Base-by-base conservation (phyloP, 2,113 vertebrate species). In the Platysteira castanea region DNA sequence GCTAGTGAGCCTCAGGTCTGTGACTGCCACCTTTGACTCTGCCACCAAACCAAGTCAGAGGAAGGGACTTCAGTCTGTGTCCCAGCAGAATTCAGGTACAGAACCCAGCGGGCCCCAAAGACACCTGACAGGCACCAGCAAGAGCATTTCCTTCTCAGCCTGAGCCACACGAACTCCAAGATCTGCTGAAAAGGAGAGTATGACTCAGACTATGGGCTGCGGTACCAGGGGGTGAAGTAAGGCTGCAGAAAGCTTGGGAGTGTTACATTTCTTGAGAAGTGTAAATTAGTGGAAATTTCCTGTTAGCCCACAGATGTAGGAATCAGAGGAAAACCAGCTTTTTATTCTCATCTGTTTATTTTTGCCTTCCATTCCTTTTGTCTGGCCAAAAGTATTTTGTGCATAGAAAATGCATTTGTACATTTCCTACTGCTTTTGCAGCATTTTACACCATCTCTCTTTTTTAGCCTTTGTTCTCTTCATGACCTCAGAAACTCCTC, bases 1-100 rank as follows among this genome's bases (percentile, higher is more conserved):
- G 20, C 49, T 39, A 27, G 28, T 2, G 18, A 83, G 4, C 35
- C n/a, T 7, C 17, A 15, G 31, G 10, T 24, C 33, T 1, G 0
- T 6, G 50, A 47, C 44, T 35, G 37, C 24, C 18, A 6, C 33
- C 50, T 76, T 6, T 13, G 15, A 37, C 53, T 47, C 49, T 44
- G 26, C 44, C 37, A 20, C 57, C 67, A 88, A 54, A 23, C 11
- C 63, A 18, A 7, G 31, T 2, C 39, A 91, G 26, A 73, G 49
- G 14, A 81, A 67, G 47, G 13, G 7, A 20, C 27, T 70, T 39
- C 6, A 28, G 9, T 4, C 57, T 33, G 15, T 13, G 9, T 31
- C 24, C 52, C 73, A 28, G 50, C 9, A 83, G 87, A 80, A 73
- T 21, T 22, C 64, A 69, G 37, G 7, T 6, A 19, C 17, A 49